Conservation (phyloP, 1,140 invertebrate species). For the Plectrocnemia conspersa region DNA sequence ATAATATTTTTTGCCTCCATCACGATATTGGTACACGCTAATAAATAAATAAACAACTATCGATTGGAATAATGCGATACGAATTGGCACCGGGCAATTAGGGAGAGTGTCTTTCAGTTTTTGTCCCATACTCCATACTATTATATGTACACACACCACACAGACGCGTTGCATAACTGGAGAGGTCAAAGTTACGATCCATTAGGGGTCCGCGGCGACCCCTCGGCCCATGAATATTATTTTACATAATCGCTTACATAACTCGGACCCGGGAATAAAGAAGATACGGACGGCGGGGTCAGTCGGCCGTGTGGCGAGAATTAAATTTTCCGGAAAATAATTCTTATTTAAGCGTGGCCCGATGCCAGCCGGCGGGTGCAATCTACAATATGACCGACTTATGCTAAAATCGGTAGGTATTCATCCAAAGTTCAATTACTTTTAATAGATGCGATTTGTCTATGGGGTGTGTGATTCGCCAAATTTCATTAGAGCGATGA, state of each 20-base stretch:
- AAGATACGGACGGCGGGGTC: constrained; percentile 27
- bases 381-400: constrained; percentile 11
- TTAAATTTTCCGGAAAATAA: constrained; percentile 24
- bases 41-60: too few species aligned
- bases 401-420: constrained; percentile 7
- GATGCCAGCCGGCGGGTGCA: background rate
- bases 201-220: constrained; percentile 15
- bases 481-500: too few species aligned
- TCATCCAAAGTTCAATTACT: background rate
- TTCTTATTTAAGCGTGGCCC: constrained; percentile 8
- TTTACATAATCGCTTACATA: constrained; percentile 34
- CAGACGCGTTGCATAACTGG: constrained; percentile 27
- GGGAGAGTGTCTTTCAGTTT: constrained; percentile 9
- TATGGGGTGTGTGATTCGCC: background rate
- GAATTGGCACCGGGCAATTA: constrained; percentile 9
- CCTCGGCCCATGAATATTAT: constrained; percentile 31
- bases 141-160: too few species aligned
- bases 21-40: too few species aligned
- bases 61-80: too few species aligned
- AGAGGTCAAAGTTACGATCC: constrained; percentile 20
- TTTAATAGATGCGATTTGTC: constrained; percentile 3
- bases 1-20: too few species aligned
- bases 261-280: constrained; percentile 26
- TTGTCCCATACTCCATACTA: too few species aligned
- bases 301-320: constrained; percentile 5